These are phyloP conservation scores for Montipora sp. DNA, from an alignment of 64 coral and sea anemone genomes.

Conservation along the genomic window DNA sequence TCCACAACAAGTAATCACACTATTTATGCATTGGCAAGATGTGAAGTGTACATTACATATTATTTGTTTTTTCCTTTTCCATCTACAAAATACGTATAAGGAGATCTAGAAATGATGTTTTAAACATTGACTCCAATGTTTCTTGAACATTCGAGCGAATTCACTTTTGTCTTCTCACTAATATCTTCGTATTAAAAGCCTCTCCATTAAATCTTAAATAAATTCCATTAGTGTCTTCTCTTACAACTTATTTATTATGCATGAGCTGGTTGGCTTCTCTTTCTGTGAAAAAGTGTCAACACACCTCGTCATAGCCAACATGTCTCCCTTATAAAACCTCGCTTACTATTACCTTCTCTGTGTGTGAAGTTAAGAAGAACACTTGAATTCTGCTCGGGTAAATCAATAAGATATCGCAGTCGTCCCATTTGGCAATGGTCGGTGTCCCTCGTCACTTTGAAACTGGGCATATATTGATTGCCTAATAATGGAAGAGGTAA, in stretches of 20 bases:
- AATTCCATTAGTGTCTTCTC: background rate
- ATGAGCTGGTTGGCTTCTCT: background rate
- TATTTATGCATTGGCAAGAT: background rate
- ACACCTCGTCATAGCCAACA: background rate
- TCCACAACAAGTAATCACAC: background rate
- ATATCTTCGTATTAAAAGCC: background rate
- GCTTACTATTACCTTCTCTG: conserved; percentile 37
- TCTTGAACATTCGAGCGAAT: too few relatives aligned
- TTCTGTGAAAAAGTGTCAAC: background rate
- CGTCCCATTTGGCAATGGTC: conserved; percentile 70
- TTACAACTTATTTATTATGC: conserved; percentile 32
- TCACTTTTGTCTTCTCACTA: background rate
- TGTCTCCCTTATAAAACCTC: background rate
- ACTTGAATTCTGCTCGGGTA: conserved; percentile 67
- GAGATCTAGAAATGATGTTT: too few relatives aligned
- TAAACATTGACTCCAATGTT: too few relatives aligned
- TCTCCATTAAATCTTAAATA: background rate
- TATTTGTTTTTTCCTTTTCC: too few relatives aligned
- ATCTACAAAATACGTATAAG: too few relatives aligned
- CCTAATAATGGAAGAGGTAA: conserved; percentile 15
- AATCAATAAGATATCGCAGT: conserved; percentile 59
- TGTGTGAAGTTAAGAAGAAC: conserved; percentile 47
- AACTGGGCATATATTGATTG: conserved; percentile 51
- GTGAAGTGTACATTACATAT: background rate
- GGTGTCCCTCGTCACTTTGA: conserved; percentile 44